Base-by-base conservation (phyloP, 2,888 invertebrate species). In the Junonia oenone region DNA sequence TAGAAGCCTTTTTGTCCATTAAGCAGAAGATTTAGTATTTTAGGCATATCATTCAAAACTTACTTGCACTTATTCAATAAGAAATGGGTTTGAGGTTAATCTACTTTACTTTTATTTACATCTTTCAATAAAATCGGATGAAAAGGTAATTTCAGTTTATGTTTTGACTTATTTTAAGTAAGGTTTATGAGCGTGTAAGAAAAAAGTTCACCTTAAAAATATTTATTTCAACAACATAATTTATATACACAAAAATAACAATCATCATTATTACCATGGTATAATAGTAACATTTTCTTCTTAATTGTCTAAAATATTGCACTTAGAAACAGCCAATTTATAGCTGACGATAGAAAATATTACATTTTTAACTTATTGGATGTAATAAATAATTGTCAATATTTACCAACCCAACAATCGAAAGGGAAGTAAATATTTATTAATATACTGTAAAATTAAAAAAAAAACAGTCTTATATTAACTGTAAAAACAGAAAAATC, bases 301-400 rank as follows among this genome's bases (percentile, higher is more conserved):
- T 40, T 54, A 48, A 48, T 26, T 35, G n/a, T 49, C 40, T 56
- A 56, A 72, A 71, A 76, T 83, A 83, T 83, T 83, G 82, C 82
- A 83, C 82, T 68, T 68, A 62, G 56, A 69, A 67, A 69, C 71
- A 74, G 72, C 72, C 71, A 65, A 55, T 58, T 59, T 61, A 40
- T 40, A 56, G 56, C 54, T 58, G 56, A 56, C 51, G 54, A 43
- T 46, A 51, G 29, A 53, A 52, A 45, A 53, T 55, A 51, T 51
- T 55, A 55, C 14, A 14, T 9, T 31, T 38, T 11, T 5, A 13
- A 8, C 19, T 9, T 33, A 43, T 29, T 17, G 50, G 4, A 35
- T 8, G 11, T 11, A 46, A 52, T 52, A 45, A 45, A 19, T 47
- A 45, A 2, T 11, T 43, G n/a, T 22, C n/a, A 13, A 43, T 43